Conservation (phyloP, 2,888 invertebrate genomes). For the Empis livida region DNA sequence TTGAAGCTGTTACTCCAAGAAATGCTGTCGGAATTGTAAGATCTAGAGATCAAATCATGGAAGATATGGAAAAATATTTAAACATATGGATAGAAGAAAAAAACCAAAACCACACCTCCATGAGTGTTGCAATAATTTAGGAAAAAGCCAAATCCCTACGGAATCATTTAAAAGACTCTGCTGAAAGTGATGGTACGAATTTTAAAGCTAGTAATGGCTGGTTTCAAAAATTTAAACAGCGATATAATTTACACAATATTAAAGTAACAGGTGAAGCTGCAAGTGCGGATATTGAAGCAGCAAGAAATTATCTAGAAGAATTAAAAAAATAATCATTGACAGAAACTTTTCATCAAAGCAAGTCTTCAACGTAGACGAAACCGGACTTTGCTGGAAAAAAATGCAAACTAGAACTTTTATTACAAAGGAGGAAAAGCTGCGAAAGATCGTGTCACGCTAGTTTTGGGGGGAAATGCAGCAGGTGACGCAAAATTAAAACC, state of each 20-base stretch:
- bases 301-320: neutral
- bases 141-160: too few relatives aligned
- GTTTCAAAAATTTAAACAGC: conserved; percentile 15
- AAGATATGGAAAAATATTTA: too few relatives aligned
- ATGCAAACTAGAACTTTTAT: neutral
- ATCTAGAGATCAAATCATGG: too few relatives aligned
- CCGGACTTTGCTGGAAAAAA: neutral
- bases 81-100: too few relatives aligned
- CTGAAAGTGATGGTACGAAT: neutral
- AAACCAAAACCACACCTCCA: too few relatives aligned
- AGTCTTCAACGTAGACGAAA: neutral
- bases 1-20: too few relatives aligned
- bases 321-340: neutral
- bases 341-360: neutral
- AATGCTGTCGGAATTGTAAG: too few relatives aligned
- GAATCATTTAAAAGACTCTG: too few relatives aligned
- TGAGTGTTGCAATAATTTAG: too few relatives aligned
- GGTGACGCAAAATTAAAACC: neutral
- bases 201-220: conserved; percentile 13
- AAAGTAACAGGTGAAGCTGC: conserved; percentile 5
- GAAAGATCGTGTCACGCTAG: neutral
- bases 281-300: neutral
- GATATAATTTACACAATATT: conserved; percentile 7
- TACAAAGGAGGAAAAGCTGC: neutral
- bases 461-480: neutral